Evolutionary conservation across 1,140 invertebrate genomes (phyloP).

Genomic region (Drosophila virilis): DNA sequence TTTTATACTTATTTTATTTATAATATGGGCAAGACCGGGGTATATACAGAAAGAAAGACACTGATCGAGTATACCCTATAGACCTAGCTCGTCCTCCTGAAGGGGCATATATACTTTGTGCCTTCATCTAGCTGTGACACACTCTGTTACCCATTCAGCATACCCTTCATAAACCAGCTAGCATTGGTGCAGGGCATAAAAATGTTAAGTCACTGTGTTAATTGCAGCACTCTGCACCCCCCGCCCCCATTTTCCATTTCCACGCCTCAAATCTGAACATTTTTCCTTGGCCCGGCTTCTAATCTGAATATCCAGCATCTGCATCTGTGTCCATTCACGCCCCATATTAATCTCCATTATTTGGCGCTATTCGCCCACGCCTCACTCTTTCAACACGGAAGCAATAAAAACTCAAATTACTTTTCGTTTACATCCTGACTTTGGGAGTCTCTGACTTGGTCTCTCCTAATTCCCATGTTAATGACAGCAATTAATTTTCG

Average conservation of each 20-base stretch:
- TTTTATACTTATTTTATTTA: too few species aligned
- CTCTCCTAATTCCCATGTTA: slow-evolving; percentile 58
- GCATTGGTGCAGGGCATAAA: slow-evolving; percentile 19
- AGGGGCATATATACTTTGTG: too few species aligned
- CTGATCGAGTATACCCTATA: background rate
- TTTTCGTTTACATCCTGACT: slow-evolving; percentile 76
- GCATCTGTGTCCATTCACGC: slow-evolving; percentile 51
- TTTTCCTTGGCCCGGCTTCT: background rate
- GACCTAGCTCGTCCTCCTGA: too few species aligned
- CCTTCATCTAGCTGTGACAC: too few species aligned
- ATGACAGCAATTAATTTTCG: slow-evolving; percentile 78
- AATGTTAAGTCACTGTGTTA: slow-evolving; percentile 74
- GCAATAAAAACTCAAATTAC: slow-evolving; percentile 82
- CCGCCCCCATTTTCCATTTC: slow-evolving; percentile 7
- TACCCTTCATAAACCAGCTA: background rate
- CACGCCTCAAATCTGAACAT: background rate
- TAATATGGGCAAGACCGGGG: too few species aligned
- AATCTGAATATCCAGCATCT: slow-evolving; percentile 39
- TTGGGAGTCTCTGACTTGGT: background rate
- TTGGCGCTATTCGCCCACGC: slow-evolving; percentile 22
- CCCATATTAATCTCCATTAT: slow-evolving; percentile 80
- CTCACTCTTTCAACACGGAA: slow-evolving; percentile 73
- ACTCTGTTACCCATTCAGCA: background rate
- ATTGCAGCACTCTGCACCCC: slow-evolving; percentile 61
- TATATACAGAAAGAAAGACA: too few species aligned